Evolutionary conservation across 1,140 invertebrate genomes (phyloP), one percentile per base, ranked within the genome.

Genomic region (Drosophila ficusphila): DNA sequence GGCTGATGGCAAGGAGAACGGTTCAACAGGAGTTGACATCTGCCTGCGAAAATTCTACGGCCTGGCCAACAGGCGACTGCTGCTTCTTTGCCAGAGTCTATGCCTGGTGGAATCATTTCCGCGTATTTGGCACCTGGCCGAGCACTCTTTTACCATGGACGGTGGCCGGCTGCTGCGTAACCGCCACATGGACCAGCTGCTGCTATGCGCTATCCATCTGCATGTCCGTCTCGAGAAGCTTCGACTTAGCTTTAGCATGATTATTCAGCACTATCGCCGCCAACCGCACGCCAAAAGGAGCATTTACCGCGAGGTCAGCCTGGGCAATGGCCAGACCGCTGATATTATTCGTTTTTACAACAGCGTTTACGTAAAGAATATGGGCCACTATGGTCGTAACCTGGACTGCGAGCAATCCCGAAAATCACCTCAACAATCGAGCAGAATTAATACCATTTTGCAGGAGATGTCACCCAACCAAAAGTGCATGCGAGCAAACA

Each of bases 171-270:
- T 88, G 6, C 95, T 99, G 94, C 93, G 94, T 53, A 97, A 98
- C 91, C 93, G 98, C 3, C 98, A 99, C 92, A 92, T 99, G 8
- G 98, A 99, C 93, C 98, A 99, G 92, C 94, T 99, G 49, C 93
- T 99, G 4, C 98, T 99, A 97, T 99, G 98, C 92, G 95, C 97
- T 33, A 94, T 99, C 34, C 99, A 99, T 91, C 96, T 99, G 21
- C 96, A 99, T 64, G 96, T 96, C 70, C 98, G 98, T 92, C 95
- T 98, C 41, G 92, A 53, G 77, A 91, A 65, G 19, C 76, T 41
- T 72, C 62, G 27, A 88, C 92, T 89, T 72, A 94, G 94, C 41
- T 98, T 99, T 90, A 95, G 96, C 36, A 95, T 97, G 53, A 98
- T 99, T 34, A 98, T 99, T 96, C 94, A 95, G 56, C 96, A 95